Conservation (phyloP, 2,113 vertebrate species). For the Circaetus cinerascens region DNA sequence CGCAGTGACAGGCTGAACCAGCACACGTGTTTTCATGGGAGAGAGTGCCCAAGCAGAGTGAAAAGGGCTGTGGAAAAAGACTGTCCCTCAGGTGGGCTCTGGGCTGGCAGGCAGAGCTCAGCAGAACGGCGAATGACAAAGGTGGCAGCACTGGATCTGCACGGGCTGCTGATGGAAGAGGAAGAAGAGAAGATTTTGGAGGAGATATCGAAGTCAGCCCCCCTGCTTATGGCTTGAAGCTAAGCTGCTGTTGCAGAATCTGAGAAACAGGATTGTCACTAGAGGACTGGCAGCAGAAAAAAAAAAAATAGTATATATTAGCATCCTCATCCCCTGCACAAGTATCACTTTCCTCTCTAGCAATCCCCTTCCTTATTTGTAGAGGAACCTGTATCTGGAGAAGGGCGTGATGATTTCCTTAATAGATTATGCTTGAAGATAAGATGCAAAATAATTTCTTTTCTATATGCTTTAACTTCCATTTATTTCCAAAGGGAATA, state of each 20-base stretch:
- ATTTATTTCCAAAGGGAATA: not conserved
- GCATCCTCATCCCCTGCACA: not conserved
- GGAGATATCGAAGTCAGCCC: not conserved
- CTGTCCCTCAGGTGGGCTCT: not conserved
- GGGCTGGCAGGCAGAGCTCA: not conserved
- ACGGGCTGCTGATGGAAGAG: accelerated
- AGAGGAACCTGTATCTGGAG: not conserved
- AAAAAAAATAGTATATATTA: not conserved
- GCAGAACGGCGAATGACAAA: accelerated
- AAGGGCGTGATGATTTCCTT: not conserved
- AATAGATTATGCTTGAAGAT: not conserved
- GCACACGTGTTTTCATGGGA: accelerated
- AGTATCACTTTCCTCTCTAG: not conserved
- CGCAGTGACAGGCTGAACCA: not conserved
- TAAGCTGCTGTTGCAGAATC: not conserved
- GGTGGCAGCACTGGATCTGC: not conserved
- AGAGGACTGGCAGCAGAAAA: not conserved
- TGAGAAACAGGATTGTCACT: not conserved
- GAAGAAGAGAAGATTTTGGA: not conserved
- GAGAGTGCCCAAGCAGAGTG: no score
- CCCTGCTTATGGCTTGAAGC: not conserved
- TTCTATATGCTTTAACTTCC: not conserved
- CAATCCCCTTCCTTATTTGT: not conserved
- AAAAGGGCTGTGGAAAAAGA: not conserved
- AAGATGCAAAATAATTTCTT: slow-evolving; percentile 26